Evolutionary conservation across 2,888 invertebrate genomes (phyloP).

Genomic region (Diachrysia chrysitis): DNA sequence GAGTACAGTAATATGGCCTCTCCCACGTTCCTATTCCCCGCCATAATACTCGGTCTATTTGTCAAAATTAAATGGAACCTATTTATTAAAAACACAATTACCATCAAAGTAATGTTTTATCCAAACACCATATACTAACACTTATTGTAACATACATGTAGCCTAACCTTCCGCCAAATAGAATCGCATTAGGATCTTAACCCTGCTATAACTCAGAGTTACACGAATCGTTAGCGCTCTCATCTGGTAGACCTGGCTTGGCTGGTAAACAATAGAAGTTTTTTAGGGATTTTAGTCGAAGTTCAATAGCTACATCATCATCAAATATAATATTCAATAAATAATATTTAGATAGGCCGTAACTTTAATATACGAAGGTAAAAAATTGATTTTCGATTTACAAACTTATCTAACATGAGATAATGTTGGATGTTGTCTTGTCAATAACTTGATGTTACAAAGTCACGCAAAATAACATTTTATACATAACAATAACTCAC

Average conservation of each 20-base stretch:
- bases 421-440: too few relatives aligned
- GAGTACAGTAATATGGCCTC: too few relatives aligned
- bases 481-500: neutral
- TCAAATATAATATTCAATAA: too few relatives aligned
- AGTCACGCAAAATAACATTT: neutral
- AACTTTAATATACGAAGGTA: too few relatives aligned
- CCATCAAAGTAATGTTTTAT: neutral
- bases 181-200: conserved; percentile 66
- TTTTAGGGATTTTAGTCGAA: too few relatives aligned
- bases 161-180: conserved; percentile 65
- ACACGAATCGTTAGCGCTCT: conserved; percentile 62
- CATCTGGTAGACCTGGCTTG: conserved; percentile 38
- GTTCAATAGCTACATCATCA: too few relatives aligned
- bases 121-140: conserved; percentile 38
- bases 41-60: too few relatives aligned
- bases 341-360: too few relatives aligned
- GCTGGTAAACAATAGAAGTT: neutral
- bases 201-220: conserved; percentile 64
- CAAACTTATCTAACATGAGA: too few relatives aligned
- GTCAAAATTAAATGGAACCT: too few relatives aligned
- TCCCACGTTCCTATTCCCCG: too few relatives aligned
- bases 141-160: conserved; percentile 43
- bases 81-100: neutral
- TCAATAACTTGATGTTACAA: neutral
- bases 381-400: too few relatives aligned